These are phyloP conservation scores for Hemicentrotus pulcherrimus DNA, from an alignment of 35 echinoderm and acorn worm genomes.

Conservation along the genomic window DNA sequence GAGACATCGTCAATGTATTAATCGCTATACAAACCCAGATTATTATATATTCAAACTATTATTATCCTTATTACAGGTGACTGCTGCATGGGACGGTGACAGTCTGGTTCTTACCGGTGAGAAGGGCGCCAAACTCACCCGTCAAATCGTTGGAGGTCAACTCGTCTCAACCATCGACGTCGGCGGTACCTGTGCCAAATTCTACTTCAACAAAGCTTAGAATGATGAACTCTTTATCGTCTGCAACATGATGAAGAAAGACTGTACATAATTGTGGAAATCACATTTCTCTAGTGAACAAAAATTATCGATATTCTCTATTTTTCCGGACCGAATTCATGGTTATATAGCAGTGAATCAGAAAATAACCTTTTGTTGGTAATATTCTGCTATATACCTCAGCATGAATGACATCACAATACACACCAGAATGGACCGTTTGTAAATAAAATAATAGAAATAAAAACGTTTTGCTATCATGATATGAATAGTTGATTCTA, in stretches of 20 bases:
- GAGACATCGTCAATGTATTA: neutral
- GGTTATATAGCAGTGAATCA: neutral
- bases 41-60: no score
- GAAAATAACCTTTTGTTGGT: neutral
- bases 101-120: slow-evolving; percentile 49
- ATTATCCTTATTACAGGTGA: slow-evolving; percentile 24
- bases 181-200: slow-evolving; percentile 29
- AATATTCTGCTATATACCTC: neutral
- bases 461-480: neutral
- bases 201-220: slow-evolving; percentile 49
- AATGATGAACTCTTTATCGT: neutral
- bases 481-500: neutral
- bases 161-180: slow-evolving; percentile 59
- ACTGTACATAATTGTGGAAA: neutral
- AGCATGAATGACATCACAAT: neutral
- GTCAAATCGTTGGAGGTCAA: slow-evolving; percentile 51
- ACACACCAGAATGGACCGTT: neutral
- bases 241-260: neutral
- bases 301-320: neutral
- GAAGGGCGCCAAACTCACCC: slow-evolving; percentile 47
- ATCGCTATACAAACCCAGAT: neutral
- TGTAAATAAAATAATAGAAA: neutral
- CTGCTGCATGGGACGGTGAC: slow-evolving; percentile 62
- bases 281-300: neutral
- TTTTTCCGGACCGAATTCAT: neutral